Evolutionary conservation across 2,113 vertebrate genomes (phyloP), one percentile per base, ranked within the genome.

Genomic region (Meleagris gallopavo): DNA sequence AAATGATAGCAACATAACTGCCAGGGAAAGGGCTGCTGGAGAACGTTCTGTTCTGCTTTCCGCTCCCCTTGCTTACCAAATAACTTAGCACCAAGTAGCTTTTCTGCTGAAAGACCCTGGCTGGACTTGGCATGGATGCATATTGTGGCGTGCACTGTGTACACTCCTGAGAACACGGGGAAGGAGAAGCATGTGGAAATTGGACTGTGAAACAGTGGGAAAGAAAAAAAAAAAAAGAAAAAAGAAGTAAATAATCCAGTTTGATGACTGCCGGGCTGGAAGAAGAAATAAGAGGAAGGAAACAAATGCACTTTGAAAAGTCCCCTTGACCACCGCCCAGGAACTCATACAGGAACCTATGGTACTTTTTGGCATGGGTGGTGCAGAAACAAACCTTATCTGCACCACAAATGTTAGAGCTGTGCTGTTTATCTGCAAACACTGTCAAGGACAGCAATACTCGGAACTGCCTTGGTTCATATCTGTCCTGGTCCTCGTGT

Each of bases 251-350:
- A 91, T 58, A 45, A 70, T 54, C 50, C 13, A 9, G 50, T 62
- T 20, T 41, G 46, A 2, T 15, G 46, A 40, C 27, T 80, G 50
- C 67, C 72, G 32, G 67, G 46, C 17, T 13, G 38, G 29, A 67
- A 48, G 27, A 67, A 80, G 58, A 70, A 81, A 48, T 29, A 52
- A 83, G 60, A 83, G 60, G 36, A 82, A 79, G n/a, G 58, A 45
- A 91, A 34, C 0, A 0, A 66, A 45, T 25, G 18, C 25, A 79
- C 19, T 1, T 70, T 72, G 81, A 89, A 91, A 69, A 36, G 9
- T 89, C 86, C 43, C 36, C 40, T 89, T 90, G 92, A 80, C 86
- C 78, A 40, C 80, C 40, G 34, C 43, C 66, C 77, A 92, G 67
- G 70, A 86, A 40, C 82, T 94, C 78, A 79, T 66, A 19, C 21